These are phyloP conservation scores for Geodia barretti DNA, from an alignment of 37 sponge, comb jelly and placozoan genomes.

Conservation along the genomic window DNA sequence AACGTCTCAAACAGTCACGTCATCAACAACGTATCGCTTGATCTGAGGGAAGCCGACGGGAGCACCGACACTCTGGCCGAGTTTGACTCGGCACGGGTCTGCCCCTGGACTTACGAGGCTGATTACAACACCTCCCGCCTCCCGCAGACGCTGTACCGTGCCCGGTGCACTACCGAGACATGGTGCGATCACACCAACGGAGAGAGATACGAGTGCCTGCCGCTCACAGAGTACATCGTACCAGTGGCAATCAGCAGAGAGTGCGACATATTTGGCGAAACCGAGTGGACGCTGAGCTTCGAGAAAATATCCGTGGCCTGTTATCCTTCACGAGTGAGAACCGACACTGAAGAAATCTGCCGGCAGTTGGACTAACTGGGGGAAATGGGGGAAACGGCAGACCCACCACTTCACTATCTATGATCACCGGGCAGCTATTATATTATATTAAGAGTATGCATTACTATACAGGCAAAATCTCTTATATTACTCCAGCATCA, in stretches of 20 bases:
- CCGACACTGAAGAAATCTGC: background rate
- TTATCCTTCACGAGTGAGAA: background rate
- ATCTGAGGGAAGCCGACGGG: background rate
- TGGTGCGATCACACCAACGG: background rate
- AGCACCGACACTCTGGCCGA: background rate
- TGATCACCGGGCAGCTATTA: too few relatives aligned
- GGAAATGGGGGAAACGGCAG: too few relatives aligned
- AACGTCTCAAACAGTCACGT: background rate
- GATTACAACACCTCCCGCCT: constrained; percentile 59
- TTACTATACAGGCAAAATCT: too few relatives aligned
- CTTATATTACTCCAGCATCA: too few relatives aligned
- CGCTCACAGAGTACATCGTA: background rate
- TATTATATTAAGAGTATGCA: too few relatives aligned
- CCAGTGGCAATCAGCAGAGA: background rate
- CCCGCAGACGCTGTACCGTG: constrained; percentile 16
- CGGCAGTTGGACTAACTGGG: too few relatives aligned
- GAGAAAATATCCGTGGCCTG: background rate
- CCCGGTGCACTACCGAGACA: background rate
- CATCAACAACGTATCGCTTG: background rate
- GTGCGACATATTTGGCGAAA: background rate
- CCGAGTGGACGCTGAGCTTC: background rate
- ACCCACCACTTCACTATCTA: too few relatives aligned
- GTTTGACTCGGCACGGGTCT: background rate
- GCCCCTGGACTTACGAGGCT: constrained; percentile 36
- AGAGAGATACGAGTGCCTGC: background rate